Base-by-base conservation (phyloP, 2,888 invertebrate species). In the Rhopalosiphum nymphaeae region DNA sequence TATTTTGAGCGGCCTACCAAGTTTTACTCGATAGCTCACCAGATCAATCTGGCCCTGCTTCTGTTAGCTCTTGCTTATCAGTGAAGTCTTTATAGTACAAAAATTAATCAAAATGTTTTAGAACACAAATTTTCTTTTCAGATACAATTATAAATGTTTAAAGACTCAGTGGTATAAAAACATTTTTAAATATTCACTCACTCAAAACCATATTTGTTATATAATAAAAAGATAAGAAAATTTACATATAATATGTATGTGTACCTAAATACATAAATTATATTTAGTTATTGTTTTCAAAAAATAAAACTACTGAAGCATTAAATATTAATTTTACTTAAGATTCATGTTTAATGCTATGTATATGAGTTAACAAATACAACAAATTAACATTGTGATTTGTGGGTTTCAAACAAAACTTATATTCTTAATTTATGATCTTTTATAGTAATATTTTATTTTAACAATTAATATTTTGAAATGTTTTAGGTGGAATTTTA, bases 401-500 rank as follows among this genome's bases (percentile, higher is more conserved):
- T n/a, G n/a, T n/a, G n/a, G n/a, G 1, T 67, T 67, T n/a, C n/a
- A 13, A 67, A 67, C 21, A 36, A 36, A 36, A n/a, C 36, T 36
- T 9, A 21, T 78, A 78, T 78, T 78, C 21, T 78, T 78, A 21
- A 78, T 78, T 36, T 36, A 78, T 21, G 21, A 21, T 78, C 0
- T 36, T 21, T 78, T 78, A 21, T 78, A 78, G 36, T 21, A 36
- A 21, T 36, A 78, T 78, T 78, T 5, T 67, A 67, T 67, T 67
- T 67, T 11, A 67, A 61, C 11, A 61, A 96, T 95, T 94, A 57
- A 49, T 94, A 36, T 89, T 46, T 42, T 91, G 78, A 56, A 94
- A 67, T 94, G 93, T 87, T 95, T 36, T 95, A 97, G 98, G 95
- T 99, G 99, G 99, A 99, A 99, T 96, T 99, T 99, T 96, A 99